Percentiles rank a stretch among this genome's conserved stretches.
phyloP scores from a whole-genome alignment of 2,888 invertebrate species.

The Ochropacha duplaris region DNA sequence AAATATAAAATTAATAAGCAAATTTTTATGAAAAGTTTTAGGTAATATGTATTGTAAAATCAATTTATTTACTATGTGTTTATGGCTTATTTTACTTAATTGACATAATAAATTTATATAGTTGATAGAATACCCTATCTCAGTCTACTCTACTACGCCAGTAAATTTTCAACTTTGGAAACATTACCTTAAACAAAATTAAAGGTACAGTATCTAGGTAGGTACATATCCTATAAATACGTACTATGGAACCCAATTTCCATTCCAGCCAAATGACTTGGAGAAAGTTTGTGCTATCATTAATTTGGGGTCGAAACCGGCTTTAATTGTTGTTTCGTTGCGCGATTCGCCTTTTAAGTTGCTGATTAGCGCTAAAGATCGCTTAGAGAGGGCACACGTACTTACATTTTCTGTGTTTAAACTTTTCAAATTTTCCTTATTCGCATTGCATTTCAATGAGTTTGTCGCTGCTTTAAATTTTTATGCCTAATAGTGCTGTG shows the following conservation, averaged over 20 bases:
- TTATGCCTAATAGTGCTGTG: conserved; percentile 17
- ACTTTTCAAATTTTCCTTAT: conserved; percentile 76
- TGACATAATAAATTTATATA: no score
- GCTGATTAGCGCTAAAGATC: conserved; percentile 56
- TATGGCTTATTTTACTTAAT: no score
- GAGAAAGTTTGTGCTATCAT: conserved; percentile 60
- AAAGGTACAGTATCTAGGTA: not conserved
- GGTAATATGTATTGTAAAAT: no score
- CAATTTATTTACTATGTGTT: no score
- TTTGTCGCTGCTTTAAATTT: conserved; percentile 38
- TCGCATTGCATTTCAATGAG: conserved; percentile 52
- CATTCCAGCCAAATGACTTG: conserved; percentile 42
- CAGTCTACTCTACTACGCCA: not conserved
- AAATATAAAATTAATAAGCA: no score
- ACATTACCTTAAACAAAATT: not conserved
- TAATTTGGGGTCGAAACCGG: conserved; percentile 61
- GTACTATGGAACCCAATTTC: conserved; percentile 37
- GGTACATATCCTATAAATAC: not conserved
- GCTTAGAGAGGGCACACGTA: conserved; percentile 49
- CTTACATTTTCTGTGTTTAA: conserved; percentile 28
- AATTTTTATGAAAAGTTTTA: no score
- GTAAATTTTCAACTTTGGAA: not conserved
- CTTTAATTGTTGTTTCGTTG: conserved; percentile 63
- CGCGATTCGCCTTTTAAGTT: conserved; percentile 52
- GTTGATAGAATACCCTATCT: no score